These are phyloP conservation scores for Lanius collurio DNA, from an alignment of 2,113 vertebrate genomes.

Conservation along the genomic window DNA sequence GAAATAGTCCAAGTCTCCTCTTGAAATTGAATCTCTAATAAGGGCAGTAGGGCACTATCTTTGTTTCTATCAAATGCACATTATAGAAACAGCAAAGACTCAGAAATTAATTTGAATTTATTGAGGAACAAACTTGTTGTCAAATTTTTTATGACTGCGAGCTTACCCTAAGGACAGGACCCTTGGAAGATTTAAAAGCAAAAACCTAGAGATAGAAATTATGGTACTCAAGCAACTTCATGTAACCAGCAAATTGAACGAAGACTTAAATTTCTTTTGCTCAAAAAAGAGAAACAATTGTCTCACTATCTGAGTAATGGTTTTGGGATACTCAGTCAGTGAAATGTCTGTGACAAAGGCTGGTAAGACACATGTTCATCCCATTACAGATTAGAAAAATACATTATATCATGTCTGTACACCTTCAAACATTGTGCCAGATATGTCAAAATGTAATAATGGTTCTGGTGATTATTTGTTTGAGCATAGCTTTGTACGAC, in stretches of 20 bases:
- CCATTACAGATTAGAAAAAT: not conserved
- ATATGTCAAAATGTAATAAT: not conserved
- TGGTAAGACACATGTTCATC: not conserved
- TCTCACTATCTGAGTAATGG: not conserved
- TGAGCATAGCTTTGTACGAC: not conserved
- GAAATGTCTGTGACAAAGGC: not conserved
- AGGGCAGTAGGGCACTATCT: not conserved
- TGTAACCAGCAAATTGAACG: not conserved
- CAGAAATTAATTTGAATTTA: not conserved
- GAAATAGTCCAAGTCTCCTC: not conserved
- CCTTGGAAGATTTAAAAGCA: not conserved
- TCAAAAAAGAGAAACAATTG: not conserved
- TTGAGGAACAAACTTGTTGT: not conserved
- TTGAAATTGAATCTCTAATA: not conserved
- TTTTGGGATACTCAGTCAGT: not conserved
- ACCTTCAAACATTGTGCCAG: not conserved
- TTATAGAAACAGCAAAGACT: not conserved
- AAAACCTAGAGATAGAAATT: not conserved
- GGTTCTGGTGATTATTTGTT: not conserved
- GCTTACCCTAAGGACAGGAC: not conserved
- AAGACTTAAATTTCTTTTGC: not conserved
- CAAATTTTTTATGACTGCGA: not conserved
- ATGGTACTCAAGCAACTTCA: not conserved
- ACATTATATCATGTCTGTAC: not conserved
- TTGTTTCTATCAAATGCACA: not conserved